Evolutionary conservation across 2,888 invertebrate genomes (phyloP).

Genomic region (Diadegma fenestrale): DNA sequence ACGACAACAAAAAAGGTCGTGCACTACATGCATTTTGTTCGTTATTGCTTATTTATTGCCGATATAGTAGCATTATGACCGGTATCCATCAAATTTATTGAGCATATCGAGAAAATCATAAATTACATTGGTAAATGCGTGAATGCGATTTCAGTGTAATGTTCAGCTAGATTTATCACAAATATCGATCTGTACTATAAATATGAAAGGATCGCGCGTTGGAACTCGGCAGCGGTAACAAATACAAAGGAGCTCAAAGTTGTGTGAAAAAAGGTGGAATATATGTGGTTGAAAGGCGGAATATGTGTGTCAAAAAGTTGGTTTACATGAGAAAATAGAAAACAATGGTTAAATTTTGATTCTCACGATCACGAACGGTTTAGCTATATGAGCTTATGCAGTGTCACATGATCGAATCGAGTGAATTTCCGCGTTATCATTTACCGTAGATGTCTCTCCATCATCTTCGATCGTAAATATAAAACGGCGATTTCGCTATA

Average conservation of each 20-base stretch:
- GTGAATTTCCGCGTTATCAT: slow-evolving; percentile 56
- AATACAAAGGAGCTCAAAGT: neutral
- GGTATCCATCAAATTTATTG: neutral
- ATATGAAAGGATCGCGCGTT: neutral
- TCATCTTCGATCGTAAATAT: slow-evolving; percentile 61
- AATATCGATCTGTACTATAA: neutral
- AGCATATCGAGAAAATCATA: neutral
- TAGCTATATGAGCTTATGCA: neutral
- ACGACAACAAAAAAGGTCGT: neutral
- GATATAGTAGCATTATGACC: neutral
- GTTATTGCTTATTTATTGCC: neutral
- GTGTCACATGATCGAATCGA: slow-evolving; percentile 41
- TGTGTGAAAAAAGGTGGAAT: neutral
- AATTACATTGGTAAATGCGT: neutral
- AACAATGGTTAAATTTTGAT: slow-evolving; percentile 29
- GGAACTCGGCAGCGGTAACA: neutral
- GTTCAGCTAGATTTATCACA: neutral
- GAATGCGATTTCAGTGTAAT: neutral
- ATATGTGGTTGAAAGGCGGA: neutral
- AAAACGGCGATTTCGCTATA: slow-evolving; percentile 52
- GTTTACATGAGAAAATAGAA: slow-evolving; percentile 29
- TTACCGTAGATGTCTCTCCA: slow-evolving; percentile 45
- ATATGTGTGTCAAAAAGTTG: neutral
- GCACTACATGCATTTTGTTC: neutral
- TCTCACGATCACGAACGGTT: slow-evolving; percentile 53